A percentile compares a stretch with the other conserved stretches of the same genome.
Conservation (phyloP, 64 coral and sea anemone genomes). For the Platygyra sinensis region DNA sequence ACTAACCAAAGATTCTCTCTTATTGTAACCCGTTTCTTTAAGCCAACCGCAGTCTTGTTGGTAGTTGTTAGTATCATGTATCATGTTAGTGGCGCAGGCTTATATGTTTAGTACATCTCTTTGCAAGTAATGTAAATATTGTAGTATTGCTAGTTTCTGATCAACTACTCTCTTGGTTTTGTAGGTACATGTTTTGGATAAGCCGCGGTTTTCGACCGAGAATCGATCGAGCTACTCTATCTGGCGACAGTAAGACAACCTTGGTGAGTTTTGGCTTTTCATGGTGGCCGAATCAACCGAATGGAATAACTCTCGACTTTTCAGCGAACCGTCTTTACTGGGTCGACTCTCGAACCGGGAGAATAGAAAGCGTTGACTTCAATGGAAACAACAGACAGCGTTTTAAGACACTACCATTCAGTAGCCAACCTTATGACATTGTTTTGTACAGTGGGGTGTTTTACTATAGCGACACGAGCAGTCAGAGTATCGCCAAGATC, state of each 20-base stretch:
- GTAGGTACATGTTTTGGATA: slow-evolving; percentile 44
- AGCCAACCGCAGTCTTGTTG: no score
- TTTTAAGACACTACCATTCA: background rate
- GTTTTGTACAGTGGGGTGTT: background rate
- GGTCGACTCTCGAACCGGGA: background rate
- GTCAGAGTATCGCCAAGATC: background rate
- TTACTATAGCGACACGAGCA: background rate
- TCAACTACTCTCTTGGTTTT: background rate
- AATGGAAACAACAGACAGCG: slow-evolving; percentile 11
- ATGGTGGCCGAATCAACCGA: background rate
- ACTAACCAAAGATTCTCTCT: no score
- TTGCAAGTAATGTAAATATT: no score
- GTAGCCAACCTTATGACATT: background rate
- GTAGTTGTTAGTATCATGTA: no score
- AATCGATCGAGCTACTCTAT: slow-evolving; percentile 25
- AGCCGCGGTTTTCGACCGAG: background rate
- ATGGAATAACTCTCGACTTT: slow-evolving; percentile 25
- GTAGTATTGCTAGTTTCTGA: no score
- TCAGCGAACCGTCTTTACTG: slow-evolving; percentile 20
- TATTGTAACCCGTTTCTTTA: no score
- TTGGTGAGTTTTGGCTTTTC: background rate
- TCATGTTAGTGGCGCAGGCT: no score
- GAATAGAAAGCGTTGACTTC: slow-evolving; percentile 19
- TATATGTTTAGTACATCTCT: no score
- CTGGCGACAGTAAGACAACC: slow-evolving; percentile 19